Evolutionary conservation across 2,797 vertebrate genomes (phyloP), one percentile per base, ranked within the genome.

Genomic region (Anniella stebbinsi): DNA sequence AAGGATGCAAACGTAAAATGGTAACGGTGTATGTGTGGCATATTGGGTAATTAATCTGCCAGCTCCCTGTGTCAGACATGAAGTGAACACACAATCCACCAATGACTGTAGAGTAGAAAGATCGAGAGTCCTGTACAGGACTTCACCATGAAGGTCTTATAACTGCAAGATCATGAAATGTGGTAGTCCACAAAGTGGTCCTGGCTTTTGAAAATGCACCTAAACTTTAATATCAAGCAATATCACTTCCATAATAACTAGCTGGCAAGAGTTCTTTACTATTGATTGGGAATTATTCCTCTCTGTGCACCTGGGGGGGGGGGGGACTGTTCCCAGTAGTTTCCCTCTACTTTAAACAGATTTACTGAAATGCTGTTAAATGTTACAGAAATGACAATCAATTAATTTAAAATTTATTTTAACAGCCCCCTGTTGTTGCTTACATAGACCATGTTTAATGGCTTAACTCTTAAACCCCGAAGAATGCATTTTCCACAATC

Each of bases 351-450:
- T 90, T 89, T 76, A 85, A 91, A 88, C 70, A 93, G 93, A 96
- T 96, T 95, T 94, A 94, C 38, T 5, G 90, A 75, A 90, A 92
- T 72, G 89, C 94, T 91, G 93, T 86, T 92, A 86, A 91, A 48
- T 89, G 92, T 94, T 91, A 92, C 94, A 87, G 91, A 94, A 95
- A 94, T 91, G 92, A 89, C 91, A 89, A 96, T 96, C 94, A 93
- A 95, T 96, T 94, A 93, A 91, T 92, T 94, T 87, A 93, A 92
- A 5, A 66, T 81, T 93, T 91, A 95, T 94, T 94, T 87, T 89
- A 94, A 95, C 89, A 88, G 87, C 63, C 72, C 86, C 94, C 93
- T 93, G 90, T 78, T 63, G 51, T 86, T 90, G 91, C 67, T n/a
- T 80, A 87, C 86, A 13, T 57, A 88, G 92, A 38, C 91, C 80